Percentiles rank a stretch among this genome's conserved stretches.
These are phyloP conservation scores for Rhynchonycteris naso DNA, from an alignment of 2,797 vertebrate genomes.

Conservation along the genomic window DNA sequence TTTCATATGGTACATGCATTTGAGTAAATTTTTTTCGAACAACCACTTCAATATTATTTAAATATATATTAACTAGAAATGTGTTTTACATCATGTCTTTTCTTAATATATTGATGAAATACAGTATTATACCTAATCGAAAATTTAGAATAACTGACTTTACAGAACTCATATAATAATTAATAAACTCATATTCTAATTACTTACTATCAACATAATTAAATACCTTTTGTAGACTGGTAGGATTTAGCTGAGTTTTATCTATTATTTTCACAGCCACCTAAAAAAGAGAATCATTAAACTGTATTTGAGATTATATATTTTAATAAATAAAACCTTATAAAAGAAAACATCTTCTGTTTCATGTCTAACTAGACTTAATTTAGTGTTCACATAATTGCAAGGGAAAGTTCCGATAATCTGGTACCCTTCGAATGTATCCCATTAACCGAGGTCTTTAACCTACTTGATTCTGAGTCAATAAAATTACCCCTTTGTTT, in stretches of 20 bases:
- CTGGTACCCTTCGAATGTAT: background rate
- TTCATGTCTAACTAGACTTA: background rate
- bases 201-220: conserved; percentile 59
- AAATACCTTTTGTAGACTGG: conserved; percentile 94
- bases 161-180: conserved; percentile 11
- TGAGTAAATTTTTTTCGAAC: conserved; percentile 22
- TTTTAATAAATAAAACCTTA: conserved; percentile 44
- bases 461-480: background rate
- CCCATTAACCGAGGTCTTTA: background rate
- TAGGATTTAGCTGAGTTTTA: conserved; percentile 95
- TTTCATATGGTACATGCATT: background rate
- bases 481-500: background rate
- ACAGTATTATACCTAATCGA: background rate
- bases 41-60: background rate
- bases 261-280: conserved; percentile 97
- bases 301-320: conserved; percentile 59
- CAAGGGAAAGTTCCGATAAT: background rate
- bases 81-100: background rate
- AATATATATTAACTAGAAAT: background rate
- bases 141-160: conserved; percentile 19
- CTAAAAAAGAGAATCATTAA: conserved; percentile 83
- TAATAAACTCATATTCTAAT: conserved; percentile 34
- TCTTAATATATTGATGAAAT: background rate
- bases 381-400: background rate
- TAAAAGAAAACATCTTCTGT: conserved; percentile 10